Evolutionary conservation across 2,113 vertebrate species (phyloP), one percentile per base, ranked within the genome.

Genomic region (Naja naja): DNA sequence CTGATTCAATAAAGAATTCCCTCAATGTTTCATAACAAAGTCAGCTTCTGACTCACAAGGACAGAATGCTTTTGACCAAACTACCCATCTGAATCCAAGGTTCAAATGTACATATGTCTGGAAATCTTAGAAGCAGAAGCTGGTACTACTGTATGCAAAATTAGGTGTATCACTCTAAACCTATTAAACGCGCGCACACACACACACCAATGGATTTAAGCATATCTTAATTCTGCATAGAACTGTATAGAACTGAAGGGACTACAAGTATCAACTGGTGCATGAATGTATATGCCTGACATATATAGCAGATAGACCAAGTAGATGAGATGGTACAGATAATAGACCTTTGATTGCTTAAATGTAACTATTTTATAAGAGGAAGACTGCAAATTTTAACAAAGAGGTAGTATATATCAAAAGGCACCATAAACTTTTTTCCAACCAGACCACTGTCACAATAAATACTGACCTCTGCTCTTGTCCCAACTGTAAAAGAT

Each of bases 41-140:
- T 52, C 22, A 55, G 54, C 20, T 43, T 23, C 25, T 54, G 23
- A 20, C 49, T 53, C 69, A 91, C 22, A 10, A 12, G 91, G 27
- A 47, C 23, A 92, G 69, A 16, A 20, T 39, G 92, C 94, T 94
- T 89, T 87, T 43, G 43, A 89, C n/a, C 60, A 69, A 3, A 34
- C 12, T n/a, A 0, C 0, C n/a, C 94, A 64, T 30, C 56, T 11
- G 3, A 9, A 30, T 20, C 45, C 43, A 56, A 74, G 23, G 20
- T 93, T 30, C 45, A 87, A 34, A 30, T 27, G 47, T 39, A 45
- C 89, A 53, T n/a, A 0, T 10, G 43, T 27, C 88, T 47, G 12
- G 47, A 94, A 60, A 11, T 30, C 12, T 52, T 86, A 0, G 0
- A 60, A 89, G 39, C 4, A 39, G 8, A 49, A 49, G 0, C 23